A percentile compares a stretch with the other conserved stretches of the same genome.
phyloP scores from a whole-genome alignment of 2,113 vertebrate genomes.

The Lagenorhynchus albirostris region DNA sequence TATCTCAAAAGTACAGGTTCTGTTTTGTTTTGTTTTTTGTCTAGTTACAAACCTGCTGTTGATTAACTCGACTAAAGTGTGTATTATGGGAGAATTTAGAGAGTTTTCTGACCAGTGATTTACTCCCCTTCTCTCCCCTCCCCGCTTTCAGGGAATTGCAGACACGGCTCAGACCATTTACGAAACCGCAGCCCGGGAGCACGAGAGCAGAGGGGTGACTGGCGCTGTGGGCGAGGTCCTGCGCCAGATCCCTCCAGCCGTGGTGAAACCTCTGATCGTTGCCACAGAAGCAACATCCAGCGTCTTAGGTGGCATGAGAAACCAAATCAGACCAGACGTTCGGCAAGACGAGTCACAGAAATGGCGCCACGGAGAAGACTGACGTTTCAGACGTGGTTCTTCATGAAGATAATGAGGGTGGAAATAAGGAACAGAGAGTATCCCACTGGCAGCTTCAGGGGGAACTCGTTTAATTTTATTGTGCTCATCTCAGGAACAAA shows the following conservation, averaged over 20 bases:
- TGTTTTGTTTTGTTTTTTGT: background rate
- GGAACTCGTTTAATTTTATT: slow-evolving; percentile 57
- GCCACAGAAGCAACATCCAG: slow-evolving; percentile 98
- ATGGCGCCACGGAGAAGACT: slow-evolving; percentile 93
- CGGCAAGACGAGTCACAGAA: slow-evolving; percentile 98
- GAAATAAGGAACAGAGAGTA: background rate
- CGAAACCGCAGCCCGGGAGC: slow-evolving; percentile 95
- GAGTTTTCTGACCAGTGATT: background rate
- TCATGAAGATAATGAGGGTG: background rate
- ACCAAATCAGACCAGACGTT: slow-evolving; percentile 97
- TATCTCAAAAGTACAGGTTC: background rate
- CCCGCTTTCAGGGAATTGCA: slow-evolving; percentile 88
- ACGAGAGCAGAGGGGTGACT: slow-evolving; percentile 96
- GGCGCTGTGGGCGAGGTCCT: slow-evolving; percentile 97
- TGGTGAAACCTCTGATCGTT: slow-evolving; percentile 96
- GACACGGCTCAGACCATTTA: slow-evolving; percentile 98
- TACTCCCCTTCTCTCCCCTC: slow-evolving; percentile 14
- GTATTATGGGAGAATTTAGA: background rate
- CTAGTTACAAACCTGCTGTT: background rate
- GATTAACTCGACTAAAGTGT: background rate
- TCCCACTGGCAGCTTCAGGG: slow-evolving; percentile 50
- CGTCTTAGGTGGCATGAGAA: slow-evolving; percentile 97
- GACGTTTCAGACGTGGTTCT: slow-evolving; percentile 13
- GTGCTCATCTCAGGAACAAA: slow-evolving; percentile 84
- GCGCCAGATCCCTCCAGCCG: slow-evolving; percentile 94